Evolutionary conservation across 2,888 invertebrate genomes (phyloP), one percentile per base, ranked within the genome.

Genomic region (Pyrgus malvae): DNA sequence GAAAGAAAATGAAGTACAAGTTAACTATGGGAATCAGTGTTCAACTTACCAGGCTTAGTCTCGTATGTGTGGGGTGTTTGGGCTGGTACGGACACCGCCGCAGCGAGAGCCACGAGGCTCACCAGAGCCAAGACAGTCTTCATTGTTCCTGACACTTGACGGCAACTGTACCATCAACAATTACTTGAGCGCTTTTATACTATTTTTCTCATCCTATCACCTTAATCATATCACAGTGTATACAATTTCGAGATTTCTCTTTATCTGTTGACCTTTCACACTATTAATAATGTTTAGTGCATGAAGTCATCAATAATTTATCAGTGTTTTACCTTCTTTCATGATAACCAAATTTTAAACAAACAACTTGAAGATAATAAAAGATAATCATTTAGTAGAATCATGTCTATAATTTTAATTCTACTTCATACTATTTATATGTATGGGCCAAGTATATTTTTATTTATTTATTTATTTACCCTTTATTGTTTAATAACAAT

Each of bases 41-140:
- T 35, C 8, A 40, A 33, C 61, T 62, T 58, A 66, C 67, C 64
- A 48, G 58, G 11, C 56, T 63, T 63, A 11, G 59, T 56, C 48
- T 76, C 72, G 50, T 70, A 62, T 19, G 69, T 61, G 53, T 63
- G 38, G 37, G 61, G 58, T 17, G 44, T 42, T 61, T 61, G 55
- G 12, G 60, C 58, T n/a, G 74, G 74, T 35, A 35, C 16, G 35
- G 35, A 8, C 46, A 75, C 66, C 60, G 83, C 84, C 51, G 78
- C 63, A 56, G 78, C 80, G 63, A 90, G 65, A 64, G 82, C 85
- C 62, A 84, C 71, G 19, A 88, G 69, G 64, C 78, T 78, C 49
- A 83, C 79, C 49, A 91, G 68, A 56, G 86, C 70, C 61, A 90
- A 58, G 76, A 88, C 81, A 79, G 88, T 84, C 84, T 85, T 91